These are phyloP conservation scores for Trogon surrucura DNA, from an alignment of 2,113 vertebrate genomes.

Conservation along the genomic window DNA sequence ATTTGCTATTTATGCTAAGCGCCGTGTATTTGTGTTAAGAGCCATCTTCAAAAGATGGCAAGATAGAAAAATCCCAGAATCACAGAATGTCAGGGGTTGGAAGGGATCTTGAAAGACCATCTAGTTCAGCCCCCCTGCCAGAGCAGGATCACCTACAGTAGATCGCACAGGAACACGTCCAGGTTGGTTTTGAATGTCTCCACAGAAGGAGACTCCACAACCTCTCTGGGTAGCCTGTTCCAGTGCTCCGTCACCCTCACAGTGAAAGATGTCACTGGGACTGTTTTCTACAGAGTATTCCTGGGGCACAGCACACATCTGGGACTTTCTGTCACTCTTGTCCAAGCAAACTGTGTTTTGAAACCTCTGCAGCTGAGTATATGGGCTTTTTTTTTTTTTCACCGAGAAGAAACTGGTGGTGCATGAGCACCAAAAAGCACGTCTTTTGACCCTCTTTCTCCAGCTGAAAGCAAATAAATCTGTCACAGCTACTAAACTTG, in stretches of 20 bases:
- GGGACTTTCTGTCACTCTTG: neutral
- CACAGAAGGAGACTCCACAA: too few species aligned
- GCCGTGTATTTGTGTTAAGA: neutral
- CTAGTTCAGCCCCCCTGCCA: too few species aligned
- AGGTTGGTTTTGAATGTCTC: too few species aligned
- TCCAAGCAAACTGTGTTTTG: neutral
- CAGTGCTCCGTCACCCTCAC: too few species aligned
- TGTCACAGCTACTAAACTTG: neutral
- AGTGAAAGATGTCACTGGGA: too few species aligned
- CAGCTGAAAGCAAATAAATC: neutral
- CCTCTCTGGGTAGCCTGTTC: too few species aligned
- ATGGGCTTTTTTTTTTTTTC: neutral
- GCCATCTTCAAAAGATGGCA: neutral
- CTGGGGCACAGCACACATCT: neutral
- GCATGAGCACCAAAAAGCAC: neutral
- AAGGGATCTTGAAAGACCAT: too few species aligned
- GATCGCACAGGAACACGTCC: too few species aligned
- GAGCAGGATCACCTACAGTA: too few species aligned
- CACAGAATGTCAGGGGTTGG: too few species aligned
- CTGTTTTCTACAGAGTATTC: neutral
- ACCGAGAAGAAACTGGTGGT: neutral
- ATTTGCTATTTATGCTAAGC: neutral
- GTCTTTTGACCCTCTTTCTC: neutral
- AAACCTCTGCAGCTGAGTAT: neutral
- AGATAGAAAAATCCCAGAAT: neutral